Evolutionary conservation across 2,113 vertebrate species (phyloP).

Genomic region (Pycnonotus jocosus): DNA sequence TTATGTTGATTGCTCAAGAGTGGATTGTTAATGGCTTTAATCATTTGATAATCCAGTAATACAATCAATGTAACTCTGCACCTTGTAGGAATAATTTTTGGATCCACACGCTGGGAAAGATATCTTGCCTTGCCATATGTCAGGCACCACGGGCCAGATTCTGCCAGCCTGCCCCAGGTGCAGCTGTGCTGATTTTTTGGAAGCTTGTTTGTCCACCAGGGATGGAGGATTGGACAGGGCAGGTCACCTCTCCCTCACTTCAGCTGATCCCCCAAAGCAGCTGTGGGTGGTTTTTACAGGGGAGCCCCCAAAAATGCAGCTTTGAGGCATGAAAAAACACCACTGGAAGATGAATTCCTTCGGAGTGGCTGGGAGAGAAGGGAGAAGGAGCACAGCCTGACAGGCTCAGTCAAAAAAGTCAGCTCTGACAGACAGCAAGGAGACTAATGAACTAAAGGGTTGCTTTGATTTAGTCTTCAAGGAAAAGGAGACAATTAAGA

Average conservation of each 20-base stretch:
- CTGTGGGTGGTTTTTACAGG: rapidly evolving
- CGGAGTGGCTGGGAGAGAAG: not conserved
- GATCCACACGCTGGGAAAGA: not conserved
- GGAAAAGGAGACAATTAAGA: conserved; percentile 40
- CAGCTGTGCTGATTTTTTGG: not conserved
- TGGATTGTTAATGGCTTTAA: conserved; percentile 75
- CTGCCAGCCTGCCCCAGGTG: not conserved
- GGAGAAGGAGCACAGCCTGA: not conserved
- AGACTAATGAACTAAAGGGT: conserved; percentile 28
- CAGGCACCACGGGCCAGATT: not conserved
- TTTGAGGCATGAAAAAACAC: not conserved
- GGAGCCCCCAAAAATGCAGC: not conserved
- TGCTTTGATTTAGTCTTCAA: conserved; percentile 59
- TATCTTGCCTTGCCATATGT: not conserved
- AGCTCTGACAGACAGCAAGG: conserved; percentile 29
- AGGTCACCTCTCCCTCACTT: not conserved
- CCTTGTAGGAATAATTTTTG: conserved; percentile 59
- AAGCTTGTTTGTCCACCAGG: not conserved
- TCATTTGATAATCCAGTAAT: conserved; percentile 75
- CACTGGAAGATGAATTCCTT: not conserved
- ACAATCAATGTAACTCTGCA: conserved; percentile 67
- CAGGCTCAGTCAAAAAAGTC: conserved; percentile 39
- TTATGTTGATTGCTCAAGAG: conserved; percentile 74
- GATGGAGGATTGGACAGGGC: not conserved
- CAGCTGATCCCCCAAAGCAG: rapidly evolving